These are phyloP conservation scores for Eupelmus urozonus DNA, from an alignment of 2,888 invertebrate species.

Conservation along the genomic window DNA sequence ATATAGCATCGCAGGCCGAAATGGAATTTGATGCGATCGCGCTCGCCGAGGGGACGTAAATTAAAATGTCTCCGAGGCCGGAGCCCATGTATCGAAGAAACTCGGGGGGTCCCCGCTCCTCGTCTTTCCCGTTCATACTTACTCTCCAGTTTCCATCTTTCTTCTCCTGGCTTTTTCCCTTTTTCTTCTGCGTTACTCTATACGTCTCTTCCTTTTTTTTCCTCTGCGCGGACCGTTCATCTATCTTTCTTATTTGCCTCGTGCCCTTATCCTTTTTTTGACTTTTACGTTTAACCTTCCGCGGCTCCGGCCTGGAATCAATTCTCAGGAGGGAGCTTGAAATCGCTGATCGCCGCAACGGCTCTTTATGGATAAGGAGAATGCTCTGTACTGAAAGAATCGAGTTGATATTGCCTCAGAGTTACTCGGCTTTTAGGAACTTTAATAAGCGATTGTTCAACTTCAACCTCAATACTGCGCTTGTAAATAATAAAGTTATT, in stretches of 20 bases:
- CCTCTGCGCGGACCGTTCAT: neutral
- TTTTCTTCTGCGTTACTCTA: neutral
- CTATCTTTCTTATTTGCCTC: constrained; percentile 29
- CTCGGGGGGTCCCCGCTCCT: constrained; percentile 43
- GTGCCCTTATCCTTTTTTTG: constrained; percentile 11
- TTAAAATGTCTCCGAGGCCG: constrained; percentile 70
- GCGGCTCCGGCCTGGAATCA: constrained; percentile 62
- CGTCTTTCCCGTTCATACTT: constrained; percentile 14
- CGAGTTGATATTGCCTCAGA: neutral
- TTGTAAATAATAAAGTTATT: too few species aligned
- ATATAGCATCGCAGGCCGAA: constrained; percentile 50
- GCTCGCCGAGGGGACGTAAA: constrained; percentile 68
- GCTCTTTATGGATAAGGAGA: constrained; percentile 23
- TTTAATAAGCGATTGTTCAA: neutral
- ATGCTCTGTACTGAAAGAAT: neutral
- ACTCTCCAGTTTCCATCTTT: neutral
- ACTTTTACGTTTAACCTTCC: constrained; percentile 28
- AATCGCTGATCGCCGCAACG: constrained; percentile 46
- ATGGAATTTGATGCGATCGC: constrained; percentile 67
- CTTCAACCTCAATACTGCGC: too few species aligned
- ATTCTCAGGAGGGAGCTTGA: constrained; percentile 66
- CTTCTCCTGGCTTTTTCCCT: neutral
- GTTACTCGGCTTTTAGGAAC: neutral
- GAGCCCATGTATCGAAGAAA: constrained; percentile 56
- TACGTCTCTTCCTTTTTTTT: neutral